Conservation (phyloP, 2,797 vertebrate genomes). For the Danio albolineatus region DNA sequence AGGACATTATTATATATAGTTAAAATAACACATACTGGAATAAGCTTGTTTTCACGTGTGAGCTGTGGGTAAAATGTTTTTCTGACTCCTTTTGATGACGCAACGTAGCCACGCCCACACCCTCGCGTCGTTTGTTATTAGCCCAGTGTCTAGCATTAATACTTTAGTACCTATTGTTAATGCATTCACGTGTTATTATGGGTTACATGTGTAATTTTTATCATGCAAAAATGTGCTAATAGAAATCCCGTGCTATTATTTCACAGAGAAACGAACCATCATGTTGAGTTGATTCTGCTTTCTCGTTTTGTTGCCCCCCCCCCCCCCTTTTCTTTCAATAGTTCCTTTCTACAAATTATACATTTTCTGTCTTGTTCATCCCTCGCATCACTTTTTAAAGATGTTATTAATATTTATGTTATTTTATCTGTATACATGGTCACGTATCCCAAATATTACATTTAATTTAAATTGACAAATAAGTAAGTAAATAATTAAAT, state of each 20-base stretch:
- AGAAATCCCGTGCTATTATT: background rate
- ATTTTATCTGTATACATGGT: too few species aligned
- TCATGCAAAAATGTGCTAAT: background rate
- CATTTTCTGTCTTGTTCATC: too few species aligned
- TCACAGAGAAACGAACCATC: background rate
- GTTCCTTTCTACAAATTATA: too few species aligned
- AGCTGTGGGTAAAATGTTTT: background rate
- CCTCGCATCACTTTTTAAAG: too few species aligned
- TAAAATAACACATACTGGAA: background rate
- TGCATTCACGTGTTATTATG: background rate
- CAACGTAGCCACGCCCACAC: background rate
- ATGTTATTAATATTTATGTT: too few species aligned
- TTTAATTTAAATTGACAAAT: too few species aligned
- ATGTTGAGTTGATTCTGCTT: too few species aligned
- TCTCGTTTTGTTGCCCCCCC: too few species aligned
- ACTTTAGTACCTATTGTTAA: too few species aligned
- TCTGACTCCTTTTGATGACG: slow-evolving; percentile 59
- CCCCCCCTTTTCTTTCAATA: too few species aligned
- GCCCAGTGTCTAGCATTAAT: background rate
- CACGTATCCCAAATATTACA: too few species aligned
- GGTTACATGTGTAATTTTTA: background rate
- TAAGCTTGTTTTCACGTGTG: background rate
- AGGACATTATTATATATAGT: background rate
- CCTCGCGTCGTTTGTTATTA: background rate
- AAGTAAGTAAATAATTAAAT: background rate